A percentile compares a stretch with the other conserved stretches of the same genome.
These are phyloP conservation scores for Augochlora pura DNA, from an alignment of 1,140 invertebrate species.

Conservation along the genomic window DNA sequence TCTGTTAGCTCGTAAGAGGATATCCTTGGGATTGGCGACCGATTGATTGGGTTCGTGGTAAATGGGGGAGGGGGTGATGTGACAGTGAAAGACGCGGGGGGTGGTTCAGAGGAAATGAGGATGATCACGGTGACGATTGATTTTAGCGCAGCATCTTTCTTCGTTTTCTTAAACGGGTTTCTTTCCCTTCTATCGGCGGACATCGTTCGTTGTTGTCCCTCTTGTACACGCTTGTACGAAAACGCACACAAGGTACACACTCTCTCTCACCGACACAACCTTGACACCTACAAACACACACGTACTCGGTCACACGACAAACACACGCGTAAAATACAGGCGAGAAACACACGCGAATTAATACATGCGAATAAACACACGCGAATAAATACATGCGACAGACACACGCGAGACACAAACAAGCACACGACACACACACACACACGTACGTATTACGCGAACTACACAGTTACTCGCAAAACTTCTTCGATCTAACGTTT, in stretches of 20 bases:
- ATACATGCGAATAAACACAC: no score
- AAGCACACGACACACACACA: constrained; percentile 11
- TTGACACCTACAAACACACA: constrained; percentile 2
- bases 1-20: constrained; percentile 51
- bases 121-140: constrained; percentile 22
- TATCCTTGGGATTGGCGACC: background rate
- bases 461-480: constrained; percentile 8
- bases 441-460: background rate
- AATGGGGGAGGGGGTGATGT: background rate
- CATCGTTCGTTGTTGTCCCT: constrained; percentile 44
- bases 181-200: constrained; percentile 47
- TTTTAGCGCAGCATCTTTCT: constrained; percentile 51
- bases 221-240: constrained; percentile 33
- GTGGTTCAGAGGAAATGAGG: background rate
- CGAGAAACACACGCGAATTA: background rate
- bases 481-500: constrained; percentile 39
- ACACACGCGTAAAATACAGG: background rate
- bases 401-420: background rate
- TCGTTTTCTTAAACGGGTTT: constrained; percentile 40
- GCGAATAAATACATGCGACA: background rate
- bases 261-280: constrained; percentile 4
- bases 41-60: background rate
- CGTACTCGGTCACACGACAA: background rate
- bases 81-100: background rate
- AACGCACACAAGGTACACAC: constrained; percentile 27